Base-by-base conservation (phyloP, 1,140 invertebrate species). In the Dendrolimus punctatus region DNA sequence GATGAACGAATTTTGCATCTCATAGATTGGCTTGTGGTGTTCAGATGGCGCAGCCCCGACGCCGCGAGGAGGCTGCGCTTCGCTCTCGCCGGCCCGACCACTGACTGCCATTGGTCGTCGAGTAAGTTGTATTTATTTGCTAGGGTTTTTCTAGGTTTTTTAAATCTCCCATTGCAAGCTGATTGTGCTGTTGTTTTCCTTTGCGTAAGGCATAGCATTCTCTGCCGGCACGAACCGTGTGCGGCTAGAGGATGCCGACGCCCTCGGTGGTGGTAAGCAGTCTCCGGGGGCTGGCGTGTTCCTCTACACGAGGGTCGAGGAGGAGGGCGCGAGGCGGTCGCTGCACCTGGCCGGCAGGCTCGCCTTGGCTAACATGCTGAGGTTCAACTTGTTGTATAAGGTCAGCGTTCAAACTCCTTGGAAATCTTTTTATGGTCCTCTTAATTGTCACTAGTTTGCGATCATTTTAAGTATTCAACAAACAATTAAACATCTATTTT, bases 31-130 rank as follows among this genome's bases (percentile, higher is more conserved):
- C n/a, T n/a, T n/a, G n/a, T n/a, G n/a, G n/a, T n/a, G n/a, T n/a
- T n/a, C 88, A 45, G 87, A 68, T 40, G 85, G 89, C 61, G 80
- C 84, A 51, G 68, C 84, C 50, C 80, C 77, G 54, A 64, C 40
- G 80, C 64, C 58, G 62, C 65, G 46, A 83, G 57, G 59, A 78
- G 45, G 56, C 61, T 75, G 56, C 60, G 70, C 5, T 65, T 80
- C 39, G 66, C 69, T 0, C 43, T 71, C 4, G 66, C 60, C 2
- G 62, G 59, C 2, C 66, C 74, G 0, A 49, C 68, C 3, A 46
- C 73, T 37, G 60, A 78, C 36, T 82, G 74, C 76, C 72, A 65
- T 8, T 79, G 74, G 76, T 82, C 80, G 5, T 52, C 46, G 5
- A 71, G 80, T 83, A 55, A 70, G 73, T 73, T 45, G 40, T 41